phyloP scores from a whole-genome alignment of 2,113 vertebrate genomes.

The Phasianus colchicus region DNA sequence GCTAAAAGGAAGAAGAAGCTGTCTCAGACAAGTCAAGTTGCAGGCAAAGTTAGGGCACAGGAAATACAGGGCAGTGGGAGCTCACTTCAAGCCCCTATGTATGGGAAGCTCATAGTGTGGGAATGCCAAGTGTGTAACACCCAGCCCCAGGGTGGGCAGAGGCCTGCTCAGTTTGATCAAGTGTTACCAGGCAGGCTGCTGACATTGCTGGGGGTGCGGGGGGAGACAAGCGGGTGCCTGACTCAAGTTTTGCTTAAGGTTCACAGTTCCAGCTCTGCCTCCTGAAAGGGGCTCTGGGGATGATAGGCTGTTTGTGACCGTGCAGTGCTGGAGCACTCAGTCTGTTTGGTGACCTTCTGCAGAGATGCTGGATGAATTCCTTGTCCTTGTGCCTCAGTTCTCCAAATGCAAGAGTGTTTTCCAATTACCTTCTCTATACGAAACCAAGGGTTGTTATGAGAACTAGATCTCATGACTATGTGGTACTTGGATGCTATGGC shows the following conservation, averaged over 20 bases:
- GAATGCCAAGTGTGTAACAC: fast-evolving
- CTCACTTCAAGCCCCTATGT: not conserved
- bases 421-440: not conserved
- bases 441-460: slow-evolving; percentile 43
- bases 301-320: not conserved
- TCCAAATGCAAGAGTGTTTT: not conserved
- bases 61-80: not conserved
- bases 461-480: slow-evolving; percentile 54
- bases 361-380: not conserved
- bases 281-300: not conserved
- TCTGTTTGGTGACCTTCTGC: not conserved
- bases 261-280: not conserved
- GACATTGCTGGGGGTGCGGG: not conserved
- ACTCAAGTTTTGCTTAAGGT: not conserved
- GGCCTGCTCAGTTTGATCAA: not conserved
- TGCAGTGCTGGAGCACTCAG: not conserved
- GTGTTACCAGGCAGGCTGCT: not conserved
- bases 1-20: not conserved
- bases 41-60: not conserved
- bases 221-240: not conserved
- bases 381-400: slow-evolving; percentile 1
- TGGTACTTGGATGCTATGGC: slow-evolving; percentile 65
- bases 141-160: not conserved
- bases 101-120: not conserved
- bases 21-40: not conserved